Conservation (phyloP, 1,140 invertebrate genomes). For the Elysia chlorotica region DNA sequence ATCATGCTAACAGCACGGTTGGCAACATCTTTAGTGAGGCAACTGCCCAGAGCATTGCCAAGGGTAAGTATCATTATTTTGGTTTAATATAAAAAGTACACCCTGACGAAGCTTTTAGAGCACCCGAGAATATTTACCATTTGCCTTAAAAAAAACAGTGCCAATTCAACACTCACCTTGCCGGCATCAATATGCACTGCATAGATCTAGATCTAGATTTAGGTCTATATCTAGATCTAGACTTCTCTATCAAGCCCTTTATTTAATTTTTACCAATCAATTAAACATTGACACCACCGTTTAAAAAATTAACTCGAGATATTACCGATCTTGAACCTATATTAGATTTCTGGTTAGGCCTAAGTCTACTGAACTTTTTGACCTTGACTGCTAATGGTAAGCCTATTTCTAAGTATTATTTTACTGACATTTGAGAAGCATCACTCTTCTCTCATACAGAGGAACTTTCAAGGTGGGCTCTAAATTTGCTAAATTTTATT, state of each 20-base stretch:
- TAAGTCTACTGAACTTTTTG: not conserved
- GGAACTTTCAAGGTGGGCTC: too few relatives aligned
- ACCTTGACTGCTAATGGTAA: not conserved
- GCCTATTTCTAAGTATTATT: not conserved
- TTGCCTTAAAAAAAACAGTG: not conserved
- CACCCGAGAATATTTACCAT: not conserved
- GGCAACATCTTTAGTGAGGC: too few relatives aligned
- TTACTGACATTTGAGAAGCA: too few relatives aligned
- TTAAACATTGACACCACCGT: too few relatives aligned
- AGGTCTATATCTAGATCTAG: not conserved
- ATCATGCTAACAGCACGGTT: too few relatives aligned
- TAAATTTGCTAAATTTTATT: too few relatives aligned
- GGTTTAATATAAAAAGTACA: not conserved
- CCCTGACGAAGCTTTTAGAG: not conserved
- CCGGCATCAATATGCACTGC: too few relatives aligned
- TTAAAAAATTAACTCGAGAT: not conserved
- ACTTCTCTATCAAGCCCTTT: too few relatives aligned
- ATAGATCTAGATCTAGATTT: not conserved
- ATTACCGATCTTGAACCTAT: not conserved
- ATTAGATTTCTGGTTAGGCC: not conserved
- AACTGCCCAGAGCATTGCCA: not conserved
- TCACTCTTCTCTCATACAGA: too few relatives aligned
- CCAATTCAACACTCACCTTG: not conserved
- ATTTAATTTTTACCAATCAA: too few relatives aligned
- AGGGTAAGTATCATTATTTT: not conserved